phyloP scores from a whole-genome alignment of 2,888 invertebrate species.

The Pristionchus maxplancki region DNA sequence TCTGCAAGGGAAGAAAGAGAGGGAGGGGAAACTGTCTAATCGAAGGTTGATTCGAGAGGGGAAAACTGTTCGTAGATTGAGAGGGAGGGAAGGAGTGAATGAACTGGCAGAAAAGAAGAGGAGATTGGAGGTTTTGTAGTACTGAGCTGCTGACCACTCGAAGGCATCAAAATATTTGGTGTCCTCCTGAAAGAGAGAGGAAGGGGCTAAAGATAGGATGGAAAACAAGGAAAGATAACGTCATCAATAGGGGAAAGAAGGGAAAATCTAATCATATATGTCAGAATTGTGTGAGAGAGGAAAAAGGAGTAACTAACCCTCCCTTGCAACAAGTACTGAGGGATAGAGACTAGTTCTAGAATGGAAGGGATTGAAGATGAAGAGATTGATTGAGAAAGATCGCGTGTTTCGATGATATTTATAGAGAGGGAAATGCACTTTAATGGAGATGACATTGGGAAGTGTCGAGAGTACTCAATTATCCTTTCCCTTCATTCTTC shows the following conservation, averaged over 20 bases:
- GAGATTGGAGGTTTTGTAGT: neutral
- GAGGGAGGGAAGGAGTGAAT: neutral
- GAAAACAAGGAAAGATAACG: slow-evolving; percentile 5
- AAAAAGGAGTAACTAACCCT: neutral
- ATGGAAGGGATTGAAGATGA: neutral
- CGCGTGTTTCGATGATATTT: neutral
- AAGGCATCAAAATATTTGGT: slow-evolving; percentile 19
- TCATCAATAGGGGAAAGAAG: neutral
- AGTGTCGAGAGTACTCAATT: neutral
- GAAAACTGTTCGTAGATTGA: neutral
- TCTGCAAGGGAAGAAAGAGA: slow-evolving; percentile 17
- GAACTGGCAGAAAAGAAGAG: neutral
- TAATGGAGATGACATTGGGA: neutral
- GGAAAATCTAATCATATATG: neutral
- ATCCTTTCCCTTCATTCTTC: neutral
- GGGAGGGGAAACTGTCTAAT: neutral
- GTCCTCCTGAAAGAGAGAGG: neutral
- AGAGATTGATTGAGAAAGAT: neutral
- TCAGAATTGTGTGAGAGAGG: neutral
- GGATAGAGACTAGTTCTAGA: slow-evolving; percentile 25
- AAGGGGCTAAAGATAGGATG: neutral
- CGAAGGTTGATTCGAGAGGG: slow-evolving; percentile 4
- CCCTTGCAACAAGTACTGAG: slow-evolving; percentile 28
- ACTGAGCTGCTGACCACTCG: neutral
- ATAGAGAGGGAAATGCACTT: slow-evolving; percentile 22